Conservation (phyloP, 1,140 invertebrate genomes). For the Ips typographus region DNA sequence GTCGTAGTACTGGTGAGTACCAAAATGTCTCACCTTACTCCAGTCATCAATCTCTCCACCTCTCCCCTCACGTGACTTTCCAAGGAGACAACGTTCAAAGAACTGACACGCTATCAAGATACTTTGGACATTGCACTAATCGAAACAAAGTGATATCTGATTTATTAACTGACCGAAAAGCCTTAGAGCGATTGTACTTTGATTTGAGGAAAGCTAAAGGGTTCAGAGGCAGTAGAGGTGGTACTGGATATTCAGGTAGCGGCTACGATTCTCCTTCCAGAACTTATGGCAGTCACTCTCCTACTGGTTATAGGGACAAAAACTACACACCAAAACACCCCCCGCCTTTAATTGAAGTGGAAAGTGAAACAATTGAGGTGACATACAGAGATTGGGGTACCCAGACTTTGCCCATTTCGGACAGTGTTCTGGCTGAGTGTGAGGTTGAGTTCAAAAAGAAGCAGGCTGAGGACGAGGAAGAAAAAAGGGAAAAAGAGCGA, state of each 20-base stretch:
- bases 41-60: constrained; percentile 3
- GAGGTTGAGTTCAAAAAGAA: constrained; percentile 55
- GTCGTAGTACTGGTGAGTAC: constrained; percentile 24
- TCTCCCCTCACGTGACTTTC: constrained; percentile 44
- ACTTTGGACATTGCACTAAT: constrained; percentile 65
- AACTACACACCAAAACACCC: constrained; percentile 45
- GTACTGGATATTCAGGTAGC: constrained; percentile 32
- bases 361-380: constrained; percentile 60
- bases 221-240: constrained; percentile 59
- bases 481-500: constrained; percentile 49
- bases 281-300: constrained; percentile 18
- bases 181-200: constrained; percentile 71
- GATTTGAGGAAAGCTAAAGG: constrained; percentile 69
- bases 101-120: constrained; percentile 65
- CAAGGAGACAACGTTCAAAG: constrained; percentile 63
- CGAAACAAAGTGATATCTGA: constrained; percentile 69
- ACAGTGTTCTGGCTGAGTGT: constrained; percentile 56
- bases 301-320: constrained; percentile 42
- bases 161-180: constrained; percentile 68
- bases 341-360: constrained; percentile 69
- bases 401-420: constrained; percentile 64
- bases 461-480: constrained; percentile 48
- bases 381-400: constrained; percentile 56
- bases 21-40: constrained; percentile 25
- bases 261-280: constrained; percentile 24